A percentile compares a stretch with the other conserved stretches of the same genome.
Conservation (phyloP, 1,140 invertebrate species). For the Uloborus diversus region DNA sequence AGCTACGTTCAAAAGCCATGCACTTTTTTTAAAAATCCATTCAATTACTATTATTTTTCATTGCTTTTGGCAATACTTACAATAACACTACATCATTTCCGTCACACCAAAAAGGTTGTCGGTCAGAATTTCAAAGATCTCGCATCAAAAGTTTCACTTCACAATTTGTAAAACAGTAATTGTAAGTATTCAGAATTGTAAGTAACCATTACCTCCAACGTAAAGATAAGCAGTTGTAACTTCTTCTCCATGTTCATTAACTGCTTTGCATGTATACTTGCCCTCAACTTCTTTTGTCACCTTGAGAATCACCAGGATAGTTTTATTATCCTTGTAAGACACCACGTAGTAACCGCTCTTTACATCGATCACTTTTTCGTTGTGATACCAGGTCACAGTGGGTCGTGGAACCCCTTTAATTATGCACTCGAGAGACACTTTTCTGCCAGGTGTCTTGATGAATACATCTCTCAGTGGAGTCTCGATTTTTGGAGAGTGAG, state of each 20-base stretch:
- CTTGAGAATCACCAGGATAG: slow-evolving; percentile 76
- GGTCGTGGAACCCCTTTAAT: slow-evolving; percentile 85
- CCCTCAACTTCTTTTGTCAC: slow-evolving; percentile 78
- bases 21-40: too few species aligned
- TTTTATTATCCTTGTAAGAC: slow-evolving; percentile 77
- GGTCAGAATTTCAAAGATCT: too few species aligned
- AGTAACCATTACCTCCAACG: slow-evolving; percentile 68
- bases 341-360: slow-evolving; percentile 77
- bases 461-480: slow-evolving; percentile 80
- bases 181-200: too few species aligned
- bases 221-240: slow-evolving; percentile 73
- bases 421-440: slow-evolving; percentile 77
- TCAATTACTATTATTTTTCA: too few species aligned
- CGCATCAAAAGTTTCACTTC: too few species aligned
- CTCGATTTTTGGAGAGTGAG: slow-evolving; percentile 81
- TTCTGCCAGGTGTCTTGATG: slow-evolving; percentile 75
- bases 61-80: too few species aligned
- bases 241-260: slow-evolving; percentile 67
- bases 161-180: too few species aligned
- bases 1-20: too few species aligned
- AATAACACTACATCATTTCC: too few species aligned
- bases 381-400: slow-evolving; percentile 90
- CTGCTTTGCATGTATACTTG: slow-evolving; percentile 81
- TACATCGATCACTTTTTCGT: slow-evolving; percentile 78
- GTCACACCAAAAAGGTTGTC: too few species aligned